A percentile compares a stretch with the other conserved stretches of the same genome.
These are phyloP conservation scores for Denticeps clupeoides DNA, from an alignment of 2,797 vertebrate genomes.

Conservation along the genomic window DNA sequence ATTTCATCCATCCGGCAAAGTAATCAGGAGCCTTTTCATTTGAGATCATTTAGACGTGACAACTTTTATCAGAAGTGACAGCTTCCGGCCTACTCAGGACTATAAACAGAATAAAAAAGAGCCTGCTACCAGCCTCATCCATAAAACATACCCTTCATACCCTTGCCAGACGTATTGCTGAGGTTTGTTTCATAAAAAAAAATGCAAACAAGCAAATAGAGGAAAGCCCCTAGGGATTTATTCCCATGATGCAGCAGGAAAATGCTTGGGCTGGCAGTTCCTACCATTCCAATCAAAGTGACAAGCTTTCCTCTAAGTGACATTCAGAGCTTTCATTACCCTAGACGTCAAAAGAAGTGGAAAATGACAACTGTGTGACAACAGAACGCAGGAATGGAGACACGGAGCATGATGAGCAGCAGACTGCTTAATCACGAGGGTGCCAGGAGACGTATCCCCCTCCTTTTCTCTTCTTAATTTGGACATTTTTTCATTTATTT, in stretches of 20 bases:
- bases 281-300: neutral
- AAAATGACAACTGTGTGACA: no score
- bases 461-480: no score
- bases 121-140: constrained; percentile 22
- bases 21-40: constrained; percentile 16
- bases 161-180: constrained; percentile 11
- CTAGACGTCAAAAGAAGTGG: no score
- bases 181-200: neutral
- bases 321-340: constrained; percentile 2
- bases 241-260: neutral
- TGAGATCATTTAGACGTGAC: constrained; percentile 22
- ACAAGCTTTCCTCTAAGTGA: neutral
- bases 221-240: neutral
- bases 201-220: neutral
- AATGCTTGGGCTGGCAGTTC: neutral
- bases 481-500: no score
- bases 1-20: constrained; percentile 25
- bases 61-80: constrained; percentile 30
- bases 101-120: constrained; percentile 8
- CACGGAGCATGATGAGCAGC: no score
- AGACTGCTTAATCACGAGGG: no score
- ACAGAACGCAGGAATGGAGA: no score
- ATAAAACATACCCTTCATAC: constrained; percentile 25
- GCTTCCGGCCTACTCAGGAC: constrained; percentile 17
- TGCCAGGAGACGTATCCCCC: no score